These are phyloP conservation scores for Phrynosoma platyrhinos DNA, from an alignment of 2,113 vertebrate genomes.

Conservation along the genomic window DNA sequence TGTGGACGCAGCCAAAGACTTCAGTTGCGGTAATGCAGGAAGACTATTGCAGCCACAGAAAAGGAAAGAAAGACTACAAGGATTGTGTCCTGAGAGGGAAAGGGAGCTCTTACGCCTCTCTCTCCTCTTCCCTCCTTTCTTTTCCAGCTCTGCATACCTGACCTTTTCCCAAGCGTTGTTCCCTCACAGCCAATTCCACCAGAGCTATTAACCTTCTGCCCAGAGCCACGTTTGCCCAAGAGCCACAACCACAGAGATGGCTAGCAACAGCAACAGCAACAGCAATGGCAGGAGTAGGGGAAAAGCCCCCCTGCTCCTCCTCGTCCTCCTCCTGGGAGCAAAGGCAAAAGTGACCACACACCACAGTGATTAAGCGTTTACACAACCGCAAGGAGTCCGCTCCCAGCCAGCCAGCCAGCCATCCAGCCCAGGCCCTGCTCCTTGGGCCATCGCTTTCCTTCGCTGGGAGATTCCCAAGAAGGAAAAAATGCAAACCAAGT, in stretches of 20 bases:
- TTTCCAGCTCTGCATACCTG: not conserved
- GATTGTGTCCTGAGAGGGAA: not conserved
- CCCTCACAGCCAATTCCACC: not conserved
- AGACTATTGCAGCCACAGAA: too few relatives aligned
- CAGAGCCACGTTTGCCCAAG: not conserved
- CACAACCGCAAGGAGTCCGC: not conserved
- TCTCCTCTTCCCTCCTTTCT: not conserved
- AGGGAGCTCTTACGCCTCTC: not conserved
- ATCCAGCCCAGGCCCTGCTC: too few relatives aligned
- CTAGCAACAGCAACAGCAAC: not conserved
- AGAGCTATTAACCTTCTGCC: not conserved
- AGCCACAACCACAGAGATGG: not conserved
- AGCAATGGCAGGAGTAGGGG: too few relatives aligned
- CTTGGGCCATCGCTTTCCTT: too few relatives aligned
- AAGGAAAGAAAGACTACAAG: too few relatives aligned
- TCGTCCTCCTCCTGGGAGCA: not conserved
- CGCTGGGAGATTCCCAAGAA: not conserved
- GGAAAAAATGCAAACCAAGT: not conserved
- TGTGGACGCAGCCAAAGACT: too few relatives aligned
- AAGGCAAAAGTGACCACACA: not conserved
- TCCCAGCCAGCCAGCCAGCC: too few relatives aligned
- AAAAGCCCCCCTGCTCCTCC: not conserved
- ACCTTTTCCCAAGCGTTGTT: too few relatives aligned
- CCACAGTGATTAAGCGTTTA: not conserved
- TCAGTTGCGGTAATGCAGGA: too few relatives aligned